A percentile compares a stretch with the other conserved stretches of the same genome.
Conservation (phyloP, 2,888 invertebrate species). For the Harmothoe impar region DNA sequence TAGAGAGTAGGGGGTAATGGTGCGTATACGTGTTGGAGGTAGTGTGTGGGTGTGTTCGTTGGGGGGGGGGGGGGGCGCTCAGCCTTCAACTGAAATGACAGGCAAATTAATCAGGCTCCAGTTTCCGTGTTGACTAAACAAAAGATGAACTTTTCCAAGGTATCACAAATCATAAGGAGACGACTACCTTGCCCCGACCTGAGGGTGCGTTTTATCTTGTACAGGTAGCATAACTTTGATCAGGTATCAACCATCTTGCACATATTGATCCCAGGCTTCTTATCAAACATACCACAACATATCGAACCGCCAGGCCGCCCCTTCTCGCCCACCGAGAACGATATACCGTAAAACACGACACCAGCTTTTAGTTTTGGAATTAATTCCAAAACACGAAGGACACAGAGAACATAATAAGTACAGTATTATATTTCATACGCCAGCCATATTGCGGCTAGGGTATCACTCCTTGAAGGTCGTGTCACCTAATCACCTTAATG, state of each 20-base stretch:
- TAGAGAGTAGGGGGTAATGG: too few relatives aligned
- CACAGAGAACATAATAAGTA: background rate
- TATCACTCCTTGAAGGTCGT: too few relatives aligned
- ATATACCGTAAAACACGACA: background rate
- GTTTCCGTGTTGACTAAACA: background rate
- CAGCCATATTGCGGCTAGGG: too few relatives aligned
- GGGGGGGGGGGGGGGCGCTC: background rate
- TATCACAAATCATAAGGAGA: constrained; percentile 8
- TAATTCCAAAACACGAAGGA: constrained; percentile 39
- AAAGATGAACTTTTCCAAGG: constrained; percentile 19
- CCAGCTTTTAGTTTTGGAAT: constrained; percentile 37
- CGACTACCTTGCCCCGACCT: background rate
- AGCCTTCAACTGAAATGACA: background rate
- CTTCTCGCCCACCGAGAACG: background rate
- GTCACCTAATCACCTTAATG: too few relatives aligned
- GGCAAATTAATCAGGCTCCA: constrained; percentile 23
- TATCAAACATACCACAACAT: constrained; percentile 23
- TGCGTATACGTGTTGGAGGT: too few relatives aligned
- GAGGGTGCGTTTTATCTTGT: constrained; percentile 19
- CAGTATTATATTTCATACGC: too few relatives aligned
- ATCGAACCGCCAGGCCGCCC: constrained; percentile 19
- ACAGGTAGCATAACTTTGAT: constrained; percentile 48
- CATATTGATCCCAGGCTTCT: constrained; percentile 42
- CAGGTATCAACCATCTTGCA: constrained; percentile 46
- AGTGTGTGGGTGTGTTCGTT: too few relatives aligned